Evolutionary conservation across 2,888 invertebrate genomes (phyloP), one percentile per base, ranked within the genome.

Genomic region (Caenorhabditis uteleia): DNA sequence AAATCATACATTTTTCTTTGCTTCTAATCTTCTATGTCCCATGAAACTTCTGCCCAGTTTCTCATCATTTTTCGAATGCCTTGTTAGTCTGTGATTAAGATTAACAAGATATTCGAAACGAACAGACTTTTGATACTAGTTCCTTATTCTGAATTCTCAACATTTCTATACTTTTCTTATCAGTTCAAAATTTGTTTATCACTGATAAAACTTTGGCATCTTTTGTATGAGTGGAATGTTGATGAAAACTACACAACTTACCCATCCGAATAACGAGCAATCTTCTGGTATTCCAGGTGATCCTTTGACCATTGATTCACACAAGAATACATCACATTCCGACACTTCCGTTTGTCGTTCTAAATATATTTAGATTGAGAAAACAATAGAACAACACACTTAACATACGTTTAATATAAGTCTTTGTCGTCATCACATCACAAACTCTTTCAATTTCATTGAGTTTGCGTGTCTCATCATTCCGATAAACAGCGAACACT

Each of bases 271-370:
- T 3, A 64, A 8, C 20, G 57, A 57, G 23, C 58, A 55, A 16
- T 58, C 50, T 4, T 54, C 54, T 3, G 64, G 64, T 3, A 34
- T 29, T 18, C 50, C 54, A n/a, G 44, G 43, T 0, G 48, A 21
- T 49, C 80, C 80, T 25, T 60, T 45, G n/a, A 81, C 72, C 39
- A 68, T 64, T 10, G 68, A 57, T 51, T 80, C 78, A 38, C 77
- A 74, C 42, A 98, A 89, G 84, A 89, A 97, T 1, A 95, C 89
- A 85, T 97, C 95, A 59, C 89, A 88, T 85, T 98, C 97, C 0
- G 90, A 87, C 66, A 95, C 90, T 87, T 97, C 97, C 0, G 95
- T 97, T 42, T 91, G 91, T 14, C 97, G 90, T 84, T 89, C 92
- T 92, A 83, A 16, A 78, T 14, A 8, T 18, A 36, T 21, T 7